Percentiles rank a stretch among this genome's conserved stretches.
Evolutionary conservation across 2,888 invertebrate species (phyloP).

Genomic region (Hyppa rectilinea): DNA sequence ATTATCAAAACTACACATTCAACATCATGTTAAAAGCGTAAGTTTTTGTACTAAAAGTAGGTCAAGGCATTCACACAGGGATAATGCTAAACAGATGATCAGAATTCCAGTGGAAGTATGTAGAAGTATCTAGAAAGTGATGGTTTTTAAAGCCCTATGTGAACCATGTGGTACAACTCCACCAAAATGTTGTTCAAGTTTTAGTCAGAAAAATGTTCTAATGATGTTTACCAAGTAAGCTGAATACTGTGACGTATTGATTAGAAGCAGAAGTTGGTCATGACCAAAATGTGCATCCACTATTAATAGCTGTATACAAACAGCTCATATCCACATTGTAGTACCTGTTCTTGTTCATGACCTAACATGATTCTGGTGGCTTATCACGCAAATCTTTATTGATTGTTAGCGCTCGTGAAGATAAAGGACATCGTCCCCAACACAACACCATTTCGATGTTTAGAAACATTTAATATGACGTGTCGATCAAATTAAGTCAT

Average conservation of each 20-base stretch:
- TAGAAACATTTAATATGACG: conserved; percentile 57
- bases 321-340: conserved; percentile 26
- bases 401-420: conserved; percentile 56
- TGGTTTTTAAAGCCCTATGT: not conserved
- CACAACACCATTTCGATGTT: conserved; percentile 56
- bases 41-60: conserved; percentile 38
- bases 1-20: conserved; percentile 1
- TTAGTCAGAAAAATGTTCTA: not conserved
- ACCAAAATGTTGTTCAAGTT: not conserved
- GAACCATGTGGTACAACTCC: not conserved
- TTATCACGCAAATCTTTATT: conserved; percentile 63
- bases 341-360: conserved; percentile 51
- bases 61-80: conserved; percentile 47
- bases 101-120: not conserved
- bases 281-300: conserved; percentile 36
- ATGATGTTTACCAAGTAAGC: conserved; percentile 36
- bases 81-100: conserved; percentile 36
- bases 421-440: conserved; percentile 38
- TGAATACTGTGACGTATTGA: conserved; percentile 43
- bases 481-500: conserved; percentile 47
- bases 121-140: conserved; percentile 41
- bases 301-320: conserved; percentile 43
- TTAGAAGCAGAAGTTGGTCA: conserved; percentile 34
- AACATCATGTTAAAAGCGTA: conserved; percentile 12
- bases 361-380: conserved; percentile 45